These are phyloP conservation scores for Esox niger DNA, from an alignment of 2,113 vertebrate genomes.

Conservation along the genomic window DNA sequence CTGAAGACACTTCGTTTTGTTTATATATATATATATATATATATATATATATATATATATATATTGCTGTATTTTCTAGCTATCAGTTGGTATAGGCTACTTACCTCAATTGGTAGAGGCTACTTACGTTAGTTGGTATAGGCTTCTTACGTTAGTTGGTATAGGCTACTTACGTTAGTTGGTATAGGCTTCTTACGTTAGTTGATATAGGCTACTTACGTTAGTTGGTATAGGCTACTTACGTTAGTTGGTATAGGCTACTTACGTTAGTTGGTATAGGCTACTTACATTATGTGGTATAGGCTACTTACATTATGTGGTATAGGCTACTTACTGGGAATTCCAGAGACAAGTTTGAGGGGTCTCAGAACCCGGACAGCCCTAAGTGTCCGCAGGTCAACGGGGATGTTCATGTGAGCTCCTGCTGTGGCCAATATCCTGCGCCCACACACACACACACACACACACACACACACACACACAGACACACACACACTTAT, in stretches of 20 bases:
- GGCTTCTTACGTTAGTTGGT: neutral
- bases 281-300: neutral
- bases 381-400: constrained; percentile 93
- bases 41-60: neutral
- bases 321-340: constrained; percentile 85
- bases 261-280: no score
- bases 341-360: constrained; percentile 96
- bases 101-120: no score
- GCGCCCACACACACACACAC: constrained; percentile 10
- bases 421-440: constrained; percentile 96
- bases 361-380: constrained; percentile 92
- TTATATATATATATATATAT: neutral
- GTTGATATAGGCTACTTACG: no score
- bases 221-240: neutral
- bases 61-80: no score
- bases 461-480: constrained; percentile 2
- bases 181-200: constrained; percentile 78
- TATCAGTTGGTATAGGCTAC: no score
- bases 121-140: no score
- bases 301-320: no score
- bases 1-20: no score
- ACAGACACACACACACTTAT: no score
- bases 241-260: no score
- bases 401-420: constrained; percentile 94
- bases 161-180: neutral